phyloP scores from a whole-genome alignment of 1,140 invertebrate species.

The Drosophila obscura region DNA sequence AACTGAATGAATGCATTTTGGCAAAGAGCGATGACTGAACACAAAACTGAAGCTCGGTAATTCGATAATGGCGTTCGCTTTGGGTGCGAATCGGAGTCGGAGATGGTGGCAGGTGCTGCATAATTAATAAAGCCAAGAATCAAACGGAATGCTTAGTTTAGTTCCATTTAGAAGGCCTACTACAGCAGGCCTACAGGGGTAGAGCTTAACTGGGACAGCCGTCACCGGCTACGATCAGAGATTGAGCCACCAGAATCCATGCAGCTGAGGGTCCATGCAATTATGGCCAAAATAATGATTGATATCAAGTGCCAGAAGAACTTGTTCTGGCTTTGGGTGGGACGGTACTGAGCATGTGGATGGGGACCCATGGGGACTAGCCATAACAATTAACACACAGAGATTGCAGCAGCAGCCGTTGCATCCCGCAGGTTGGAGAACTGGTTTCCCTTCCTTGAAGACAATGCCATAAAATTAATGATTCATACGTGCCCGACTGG shows the following conservation, averaged over 20 bases:
- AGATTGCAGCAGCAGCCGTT: too few species aligned
- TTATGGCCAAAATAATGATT: slow-evolving; percentile 28
- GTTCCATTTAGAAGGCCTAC: too few species aligned
- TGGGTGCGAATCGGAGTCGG: slow-evolving; percentile 21
- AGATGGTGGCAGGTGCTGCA: slow-evolving; percentile 43
- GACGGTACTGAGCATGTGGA: too few species aligned
- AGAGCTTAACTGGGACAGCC: slow-evolving; percentile 45
- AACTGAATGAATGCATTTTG: slow-evolving; percentile 50
- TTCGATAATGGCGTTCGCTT: slow-evolving; percentile 55
- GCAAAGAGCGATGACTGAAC: slow-evolving; percentile 54
- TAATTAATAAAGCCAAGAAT: slow-evolving; percentile 44
- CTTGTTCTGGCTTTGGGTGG: background rate
- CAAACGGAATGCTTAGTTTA: too few species aligned
- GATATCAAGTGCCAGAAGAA: slow-evolving; percentile 11
- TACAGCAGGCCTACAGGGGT: background rate
- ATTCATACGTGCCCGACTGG: slow-evolving; percentile 33
- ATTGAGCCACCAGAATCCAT: slow-evolving; percentile 1
- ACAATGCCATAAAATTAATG: slow-evolving; percentile 49
- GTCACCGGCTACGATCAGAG: slow-evolving; percentile 22
- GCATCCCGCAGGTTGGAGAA: background rate
- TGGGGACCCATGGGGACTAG: too few species aligned
- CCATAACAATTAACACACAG: too few species aligned
- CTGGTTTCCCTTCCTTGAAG: slow-evolving; percentile 11
- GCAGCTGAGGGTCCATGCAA: slow-evolving; percentile 13
- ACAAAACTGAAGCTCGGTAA: slow-evolving; percentile 40